These are phyloP conservation scores for Cyprinus carpio DNA, from an alignment of 2,113 vertebrate genomes.

Conservation along the genomic window DNA sequence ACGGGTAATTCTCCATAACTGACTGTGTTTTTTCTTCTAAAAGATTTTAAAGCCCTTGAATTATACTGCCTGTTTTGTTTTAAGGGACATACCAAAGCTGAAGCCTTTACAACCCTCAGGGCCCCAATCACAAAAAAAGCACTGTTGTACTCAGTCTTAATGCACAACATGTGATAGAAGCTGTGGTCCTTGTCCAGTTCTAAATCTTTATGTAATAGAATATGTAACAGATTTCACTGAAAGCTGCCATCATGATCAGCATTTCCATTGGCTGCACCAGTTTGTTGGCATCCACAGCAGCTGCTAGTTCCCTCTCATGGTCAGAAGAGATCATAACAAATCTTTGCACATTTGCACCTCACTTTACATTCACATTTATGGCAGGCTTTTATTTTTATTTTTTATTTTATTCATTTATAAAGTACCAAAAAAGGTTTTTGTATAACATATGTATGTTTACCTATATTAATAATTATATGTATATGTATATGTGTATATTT, in stretches of 20 bases:
- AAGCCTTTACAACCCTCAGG: constrained; percentile 48
- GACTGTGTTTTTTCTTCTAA: constrained; percentile 55
- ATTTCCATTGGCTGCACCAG: not conserved
- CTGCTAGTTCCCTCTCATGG: constrained; percentile 58
- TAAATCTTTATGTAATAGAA: not conserved
- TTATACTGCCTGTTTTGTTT: constrained; percentile 17
- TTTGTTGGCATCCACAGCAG: not conserved
- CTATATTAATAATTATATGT: too few relatives aligned
- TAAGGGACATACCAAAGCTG: constrained; percentile 20
- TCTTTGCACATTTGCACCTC: too few relatives aligned
- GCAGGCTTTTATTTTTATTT: too few relatives aligned
- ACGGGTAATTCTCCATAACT: constrained; percentile 31
- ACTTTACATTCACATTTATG: too few relatives aligned
- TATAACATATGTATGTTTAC: too few relatives aligned
- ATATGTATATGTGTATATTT: too few relatives aligned
- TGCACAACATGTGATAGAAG: constrained; percentile 21
- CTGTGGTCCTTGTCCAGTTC: not conserved
- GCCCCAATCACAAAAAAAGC: constrained; percentile 8
- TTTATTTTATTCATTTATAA: too few relatives aligned
- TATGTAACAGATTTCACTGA: not conserved
- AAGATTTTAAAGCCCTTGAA: not conserved
- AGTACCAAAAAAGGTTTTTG: too few relatives aligned
- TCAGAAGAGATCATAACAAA: not conserved
- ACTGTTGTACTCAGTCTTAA: constrained; percentile 2
- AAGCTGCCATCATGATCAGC: constrained; percentile 1